Percentiles rank a stretch among this genome's conserved stretches.
Conservation (phyloP, 2,113 vertebrate species). For the Daboia siamensis region DNA sequence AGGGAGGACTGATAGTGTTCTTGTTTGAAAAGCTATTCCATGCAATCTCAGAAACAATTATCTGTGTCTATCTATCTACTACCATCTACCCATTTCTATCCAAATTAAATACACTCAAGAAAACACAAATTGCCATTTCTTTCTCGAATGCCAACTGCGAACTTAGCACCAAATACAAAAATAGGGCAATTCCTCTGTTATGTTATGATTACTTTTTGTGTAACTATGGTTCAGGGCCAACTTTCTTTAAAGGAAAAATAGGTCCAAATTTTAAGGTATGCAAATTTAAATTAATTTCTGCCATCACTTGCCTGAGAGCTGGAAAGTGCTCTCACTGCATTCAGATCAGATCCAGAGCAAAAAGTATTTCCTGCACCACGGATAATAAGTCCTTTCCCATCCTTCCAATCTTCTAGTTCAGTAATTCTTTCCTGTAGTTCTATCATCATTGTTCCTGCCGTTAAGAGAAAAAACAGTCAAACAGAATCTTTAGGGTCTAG, state of each 20-base stretch:
- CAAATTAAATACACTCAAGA: background rate
- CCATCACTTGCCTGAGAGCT: constrained; percentile 76
- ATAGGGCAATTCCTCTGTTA: background rate
- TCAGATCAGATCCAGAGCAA: constrained; percentile 92
- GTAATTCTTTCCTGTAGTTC: constrained; percentile 84
- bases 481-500: background rate
- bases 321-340: constrained; percentile 79
- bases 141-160: constrained; percentile 3
- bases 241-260: background rate
- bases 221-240: background rate
- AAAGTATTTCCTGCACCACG: constrained; percentile 85
- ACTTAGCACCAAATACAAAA: background rate
- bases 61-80: background rate
- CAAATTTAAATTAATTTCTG: background rate
- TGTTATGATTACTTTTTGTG: background rate
- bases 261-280: background rate
- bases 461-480: background rate
- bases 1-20: background rate
- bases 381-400: constrained; percentile 91
- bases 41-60: background rate
- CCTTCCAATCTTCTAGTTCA: constrained; percentile 87
- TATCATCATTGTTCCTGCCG: constrained; percentile 90
- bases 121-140: background rate
- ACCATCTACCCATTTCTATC: background rate
- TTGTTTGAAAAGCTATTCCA: background rate